Percentiles rank a stretch among this genome's conserved stretches.
These are phyloP conservation scores for Charaxes varanes DNA, from an alignment of 1,140 invertebrate species.

Conservation along the genomic window DNA sequence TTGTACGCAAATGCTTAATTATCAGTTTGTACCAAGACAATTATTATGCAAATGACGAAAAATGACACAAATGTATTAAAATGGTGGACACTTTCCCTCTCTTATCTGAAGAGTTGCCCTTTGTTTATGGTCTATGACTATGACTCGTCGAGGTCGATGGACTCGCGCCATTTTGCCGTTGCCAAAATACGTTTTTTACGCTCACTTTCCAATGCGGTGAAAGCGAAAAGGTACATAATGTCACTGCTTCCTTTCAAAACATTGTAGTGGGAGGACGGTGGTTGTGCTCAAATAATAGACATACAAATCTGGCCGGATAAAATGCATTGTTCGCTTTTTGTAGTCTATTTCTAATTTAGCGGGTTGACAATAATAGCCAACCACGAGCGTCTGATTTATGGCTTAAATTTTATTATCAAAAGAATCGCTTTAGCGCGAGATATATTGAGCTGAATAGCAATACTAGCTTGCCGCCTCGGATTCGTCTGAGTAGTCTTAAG, in stretches of 20 bases:
- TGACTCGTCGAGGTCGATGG: conserved; percentile 57
- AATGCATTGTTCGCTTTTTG: conserved; percentile 12
- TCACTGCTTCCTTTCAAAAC: conserved; percentile 70
- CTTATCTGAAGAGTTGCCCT: conserved; percentile 54
- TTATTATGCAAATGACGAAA: too few relatives aligned
- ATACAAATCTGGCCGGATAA: conserved; percentile 5
- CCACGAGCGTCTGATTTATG: conserved; percentile 20
- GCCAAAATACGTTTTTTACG: conserved; percentile 72
- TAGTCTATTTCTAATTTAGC: conserved; percentile 5
- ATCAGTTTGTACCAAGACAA: too few relatives aligned
- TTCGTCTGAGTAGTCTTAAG: too few relatives aligned
- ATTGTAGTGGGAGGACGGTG: conserved; percentile 66
- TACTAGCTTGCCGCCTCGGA: too few relatives aligned
- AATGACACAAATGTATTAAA: too few relatives aligned
- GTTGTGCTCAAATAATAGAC: conserved; percentile 48
- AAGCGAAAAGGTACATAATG: conserved; percentile 72
- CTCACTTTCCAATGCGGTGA: conserved; percentile 73
- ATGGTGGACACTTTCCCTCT: conserved; percentile 65
- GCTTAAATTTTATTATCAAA: too few relatives aligned
- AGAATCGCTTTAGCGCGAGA: too few relatives aligned
- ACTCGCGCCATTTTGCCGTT: conserved; percentile 61
- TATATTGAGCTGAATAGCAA: too few relatives aligned
- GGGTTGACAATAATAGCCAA: background rate
- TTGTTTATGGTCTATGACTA: conserved; percentile 67
- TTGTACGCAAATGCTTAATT: too few relatives aligned